Evolutionary conservation across 2,113 vertebrate species (phyloP).

Genomic region (Pygoscelis antarcticus): DNA sequence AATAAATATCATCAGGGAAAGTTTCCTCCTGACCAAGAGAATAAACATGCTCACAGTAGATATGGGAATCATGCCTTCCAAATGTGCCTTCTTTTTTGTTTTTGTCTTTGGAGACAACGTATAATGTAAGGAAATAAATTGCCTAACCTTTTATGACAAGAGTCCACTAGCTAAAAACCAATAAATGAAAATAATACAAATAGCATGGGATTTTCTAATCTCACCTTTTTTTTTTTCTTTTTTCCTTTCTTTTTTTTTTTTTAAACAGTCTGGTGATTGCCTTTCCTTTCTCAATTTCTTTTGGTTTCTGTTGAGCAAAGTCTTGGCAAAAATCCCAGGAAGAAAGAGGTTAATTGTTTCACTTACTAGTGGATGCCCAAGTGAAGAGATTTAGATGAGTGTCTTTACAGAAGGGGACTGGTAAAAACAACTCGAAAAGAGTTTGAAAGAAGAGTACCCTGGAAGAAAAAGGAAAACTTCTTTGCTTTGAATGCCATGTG

Average conservation of each 20-base stretch:
- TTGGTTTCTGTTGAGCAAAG: neutral
- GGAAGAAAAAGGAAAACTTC: neutral
- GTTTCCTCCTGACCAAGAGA: neutral
- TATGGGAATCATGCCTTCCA: neutral
- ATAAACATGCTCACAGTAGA: neutral
- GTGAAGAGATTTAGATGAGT: neutral
- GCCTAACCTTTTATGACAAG: neutral
- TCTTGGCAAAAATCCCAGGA: neutral
- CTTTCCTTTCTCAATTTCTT: neutral
- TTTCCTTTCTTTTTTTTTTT: neutral
- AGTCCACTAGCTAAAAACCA: neutral
- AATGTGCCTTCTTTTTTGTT: neutral
- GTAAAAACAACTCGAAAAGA: neutral
- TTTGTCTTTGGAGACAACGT: neutral
- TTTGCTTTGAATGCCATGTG: neutral
- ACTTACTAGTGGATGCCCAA: neutral
- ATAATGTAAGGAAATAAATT: neutral
- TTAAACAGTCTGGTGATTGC: neutral
- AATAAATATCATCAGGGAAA: neutral
- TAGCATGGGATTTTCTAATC: neutral
- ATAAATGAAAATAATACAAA: neutral
- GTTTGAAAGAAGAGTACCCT: neutral
- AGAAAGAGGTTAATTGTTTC: neutral
- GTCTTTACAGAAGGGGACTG: neutral
- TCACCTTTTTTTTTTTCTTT: rapidly evolving